Evolutionary conservation across 1,140 invertebrate genomes (phyloP), one percentile per base, ranked within the genome.

Genomic region (Bombus superbus): DNA sequence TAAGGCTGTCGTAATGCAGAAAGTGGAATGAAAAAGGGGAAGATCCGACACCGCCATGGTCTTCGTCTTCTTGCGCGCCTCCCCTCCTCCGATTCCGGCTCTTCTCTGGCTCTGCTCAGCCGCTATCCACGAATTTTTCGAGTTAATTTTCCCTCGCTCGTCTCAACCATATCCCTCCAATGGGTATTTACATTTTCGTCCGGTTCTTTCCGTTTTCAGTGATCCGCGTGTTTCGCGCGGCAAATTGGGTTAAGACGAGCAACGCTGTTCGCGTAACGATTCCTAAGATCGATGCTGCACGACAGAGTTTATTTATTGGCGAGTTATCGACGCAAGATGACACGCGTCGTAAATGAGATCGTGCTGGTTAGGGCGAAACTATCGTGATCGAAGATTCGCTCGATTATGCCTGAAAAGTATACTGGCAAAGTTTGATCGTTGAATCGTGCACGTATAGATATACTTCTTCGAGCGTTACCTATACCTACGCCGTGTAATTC

Each of bases 1-100:
- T 92, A 92, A 93, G 92, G 90, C 89, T 84, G 88, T 90, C 89
- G 89, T 90, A 88, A 92, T 89, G 89, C 86, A 79, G 25, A 11
- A 72, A 82, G 79, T 10, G 62, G 42, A 80, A 35, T 32, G 72
- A 53, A 73, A 64, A 81, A 75, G 73, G 68, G 81, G 42, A 47
- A 71, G 62, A 68, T 64, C 57, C 75, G 57, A 42, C 72, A 62
- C 68, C 72, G 62, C 32, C 86, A 25, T 62, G 81, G 28, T 66
- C 32, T 22, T 77, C 76, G 28, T 25, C 68, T 13, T 42, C 66
- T 72, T 28, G n/a, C 44, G 28, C 35, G 9, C 6, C 32, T 32
- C 44, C 42, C 28, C n/a, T 59, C 35, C 44, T 32, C 32, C 75
- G 47, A 42, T 25, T 71, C 80, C 25, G 71, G 40, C 22, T 71